phyloP scores from a whole-genome alignment of 2,113 vertebrate genomes.

The Typhlomys cinereus region DNA sequence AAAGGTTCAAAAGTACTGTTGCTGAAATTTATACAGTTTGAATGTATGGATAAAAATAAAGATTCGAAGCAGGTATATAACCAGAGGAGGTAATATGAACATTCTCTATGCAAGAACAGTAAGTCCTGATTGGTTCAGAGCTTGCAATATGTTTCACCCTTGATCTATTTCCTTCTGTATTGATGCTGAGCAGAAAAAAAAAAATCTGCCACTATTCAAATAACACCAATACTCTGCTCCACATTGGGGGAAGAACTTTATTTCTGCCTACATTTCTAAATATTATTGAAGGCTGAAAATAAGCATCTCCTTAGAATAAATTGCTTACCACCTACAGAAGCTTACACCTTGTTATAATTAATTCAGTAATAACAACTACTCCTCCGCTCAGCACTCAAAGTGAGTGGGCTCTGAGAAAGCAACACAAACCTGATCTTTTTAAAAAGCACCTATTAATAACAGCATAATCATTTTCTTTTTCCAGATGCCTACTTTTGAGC shows the following conservation, averaged over 20 bases:
- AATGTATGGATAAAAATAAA: not conserved
- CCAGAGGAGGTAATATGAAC: not conserved
- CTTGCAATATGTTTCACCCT: not conserved
- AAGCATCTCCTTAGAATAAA: slow-evolving; percentile 46
- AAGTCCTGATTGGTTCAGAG: not conserved
- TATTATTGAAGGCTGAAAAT: slow-evolving; percentile 47
- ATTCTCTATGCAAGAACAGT: not conserved
- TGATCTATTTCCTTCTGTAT: not conserved
- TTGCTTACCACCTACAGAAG: slow-evolving; percentile 70
- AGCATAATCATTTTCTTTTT: slow-evolving; percentile 59
- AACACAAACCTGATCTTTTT: slow-evolving; percentile 56
- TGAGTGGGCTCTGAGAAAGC: slow-evolving; percentile 57
- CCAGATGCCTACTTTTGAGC: slow-evolving; percentile 24
- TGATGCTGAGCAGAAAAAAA: not conserved
- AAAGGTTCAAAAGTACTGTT: not conserved
- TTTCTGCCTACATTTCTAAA: not conserved
- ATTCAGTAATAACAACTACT: slow-evolving; percentile 48
- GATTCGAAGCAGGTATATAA: not conserved
- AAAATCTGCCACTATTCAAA: not conserved
- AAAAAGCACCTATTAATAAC: slow-evolving; percentile 63
- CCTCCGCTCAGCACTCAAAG: slow-evolving; percentile 58
- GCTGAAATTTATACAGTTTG: not conserved
- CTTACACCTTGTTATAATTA: slow-evolving; percentile 72
- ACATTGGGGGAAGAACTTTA: not conserved
- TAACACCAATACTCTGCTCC: not conserved